phyloP scores from a whole-genome alignment of 2,888 invertebrate species.

The Catocala nupta region DNA sequence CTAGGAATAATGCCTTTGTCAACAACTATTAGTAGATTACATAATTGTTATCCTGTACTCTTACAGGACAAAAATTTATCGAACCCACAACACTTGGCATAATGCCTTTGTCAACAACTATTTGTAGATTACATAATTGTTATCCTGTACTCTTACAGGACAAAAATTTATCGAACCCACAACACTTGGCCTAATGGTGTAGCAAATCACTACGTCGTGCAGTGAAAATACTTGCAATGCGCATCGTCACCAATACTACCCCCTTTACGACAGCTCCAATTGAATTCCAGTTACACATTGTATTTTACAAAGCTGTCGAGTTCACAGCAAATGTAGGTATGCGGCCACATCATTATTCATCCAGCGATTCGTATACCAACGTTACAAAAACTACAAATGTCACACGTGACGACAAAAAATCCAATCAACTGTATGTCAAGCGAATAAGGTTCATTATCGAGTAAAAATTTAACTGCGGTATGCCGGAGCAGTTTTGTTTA shows the following conservation, averaged over 20 bases:
- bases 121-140: too few species aligned
- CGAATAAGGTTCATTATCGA: constrained; percentile 56
- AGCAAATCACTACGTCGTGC: too few species aligned
- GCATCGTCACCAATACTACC: background rate
- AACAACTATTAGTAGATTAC: too few species aligned
- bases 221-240: background rate
- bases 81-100: too few species aligned
- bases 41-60: too few species aligned
- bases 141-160: too few species aligned
- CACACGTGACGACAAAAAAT: constrained; percentile 31
- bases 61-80: too few species aligned
- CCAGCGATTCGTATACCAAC: constrained; percentile 54
- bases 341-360: constrained; percentile 77
- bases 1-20: too few species aligned
- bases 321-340: constrained; percentile 67
- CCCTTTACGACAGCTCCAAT: constrained; percentile 44
- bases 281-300: constrained; percentile 63
- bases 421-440: constrained; percentile 45
- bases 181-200: too few species aligned
- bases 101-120: too few species aligned
- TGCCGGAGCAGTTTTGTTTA: constrained; percentile 52
- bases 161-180: too few species aligned
- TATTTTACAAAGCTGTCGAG: constrained; percentile 65
- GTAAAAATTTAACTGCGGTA: constrained; percentile 40
- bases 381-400: constrained; percentile 42